Base-by-base conservation (phyloP, 1,140 invertebrate genomes). In the Nephotettix cincticeps region DNA sequence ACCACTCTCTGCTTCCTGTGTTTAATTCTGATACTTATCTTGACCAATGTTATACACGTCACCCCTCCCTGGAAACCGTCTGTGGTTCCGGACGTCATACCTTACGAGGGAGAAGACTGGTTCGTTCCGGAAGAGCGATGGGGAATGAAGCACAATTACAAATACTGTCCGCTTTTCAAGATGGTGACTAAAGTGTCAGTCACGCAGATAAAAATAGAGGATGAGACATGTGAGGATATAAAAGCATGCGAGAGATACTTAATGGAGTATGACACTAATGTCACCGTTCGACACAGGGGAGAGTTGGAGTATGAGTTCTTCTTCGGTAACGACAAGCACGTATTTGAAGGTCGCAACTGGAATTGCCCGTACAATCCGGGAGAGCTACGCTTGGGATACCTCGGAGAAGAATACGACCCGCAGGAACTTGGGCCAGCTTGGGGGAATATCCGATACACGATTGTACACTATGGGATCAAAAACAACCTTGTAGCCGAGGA, bases 341-440 rank as follows among this genome's bases (percentile, higher is more conserved):
- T 61, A 11, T 51, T 61, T n/a, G 56, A 61, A 61, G 56, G 56
- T 3, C 56, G 56, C 23, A 61, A 61, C 25, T 61, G 56, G 56
- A 61, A 61, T 23, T 61, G 56, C 23, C 21, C 27, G 2, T 61
- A 27, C 25, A 28, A 27, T 1, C 56, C 56, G 28, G 56, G 56
- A 27, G 56, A 61, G 27, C 56, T 61, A 11, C 21, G 56, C 13
- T 61, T 61, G 13, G 56, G 56, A 27, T 61, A 61, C n/a, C 56
- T 61, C 25, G 56, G 56, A 21, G 25, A 61, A 27, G 56, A 61
- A 11, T 61, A 61, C 25, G 56, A 61, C 11, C 9, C 27, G 1
- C 9, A 61, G 3, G 27, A 61, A 1, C 25, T 61, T 27, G 56
- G 56, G 9, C 21, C 9, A 3, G 56, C 56, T 3, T 61, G 56